Evolutionary conservation across 2,113 vertebrate genomes (phyloP).

Genomic region (Paradoxurus hermaphroditus): DNA sequence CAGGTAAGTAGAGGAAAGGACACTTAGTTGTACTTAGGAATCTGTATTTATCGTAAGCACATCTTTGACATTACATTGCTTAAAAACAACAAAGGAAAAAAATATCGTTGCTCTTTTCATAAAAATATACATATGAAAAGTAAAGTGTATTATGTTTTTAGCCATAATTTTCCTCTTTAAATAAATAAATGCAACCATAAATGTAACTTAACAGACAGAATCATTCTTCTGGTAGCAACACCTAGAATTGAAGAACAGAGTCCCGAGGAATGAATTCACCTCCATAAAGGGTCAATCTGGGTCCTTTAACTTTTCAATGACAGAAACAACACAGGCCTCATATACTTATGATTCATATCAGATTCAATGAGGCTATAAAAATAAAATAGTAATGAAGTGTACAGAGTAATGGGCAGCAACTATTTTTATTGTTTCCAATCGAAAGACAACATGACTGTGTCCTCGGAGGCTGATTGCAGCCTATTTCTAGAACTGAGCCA

Average conservation of each 20-base stretch:
- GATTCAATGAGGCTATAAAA: conserved; percentile 62
- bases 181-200: neutral
- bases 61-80: neutral
- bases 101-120: neutral
- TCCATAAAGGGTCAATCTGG: neutral
- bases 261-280: neutral
- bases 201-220: neutral
- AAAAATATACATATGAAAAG: neutral
- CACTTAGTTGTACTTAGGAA: neutral
- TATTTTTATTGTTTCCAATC: conserved; percentile 74
- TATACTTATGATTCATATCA: conserved; percentile 60
- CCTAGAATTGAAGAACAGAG: neutral
- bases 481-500: conserved; percentile 67
- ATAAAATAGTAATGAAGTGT: conserved; percentile 59
- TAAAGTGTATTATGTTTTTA: neutral
- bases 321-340: conserved; percentile 52
- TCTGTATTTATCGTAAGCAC: neutral
- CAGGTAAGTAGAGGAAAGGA: neutral
- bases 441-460: conserved; percentile 68
- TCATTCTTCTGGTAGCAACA: neutral
- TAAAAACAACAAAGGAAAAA: neutral
- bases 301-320: conserved; percentile 33
- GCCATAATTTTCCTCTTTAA: neutral
- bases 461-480: conserved; percentile 67
- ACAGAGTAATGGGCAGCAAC: conserved; percentile 61